These are phyloP conservation scores for Trichonephila inaurata DNA, from an alignment of 1,140 invertebrate species.

Conservation along the genomic window DNA sequence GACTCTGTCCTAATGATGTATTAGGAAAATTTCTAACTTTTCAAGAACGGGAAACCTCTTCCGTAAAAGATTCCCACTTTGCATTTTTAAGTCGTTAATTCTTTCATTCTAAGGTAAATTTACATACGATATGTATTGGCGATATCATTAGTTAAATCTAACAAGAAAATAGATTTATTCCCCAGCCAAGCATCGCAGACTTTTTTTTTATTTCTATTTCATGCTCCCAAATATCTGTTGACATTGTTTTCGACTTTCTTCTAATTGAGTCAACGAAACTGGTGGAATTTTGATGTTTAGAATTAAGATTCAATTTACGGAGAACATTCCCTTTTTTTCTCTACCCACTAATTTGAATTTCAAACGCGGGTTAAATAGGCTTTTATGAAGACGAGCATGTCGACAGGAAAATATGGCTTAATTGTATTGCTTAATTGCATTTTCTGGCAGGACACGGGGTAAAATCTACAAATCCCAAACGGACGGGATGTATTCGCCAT, in stretches of 20 bases:
- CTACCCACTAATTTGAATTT: constrained; percentile 25
- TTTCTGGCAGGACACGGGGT: background rate
- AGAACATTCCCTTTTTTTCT: too few species aligned
- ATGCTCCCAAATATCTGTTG: background rate
- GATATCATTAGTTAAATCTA: background rate
- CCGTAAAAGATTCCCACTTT: too few species aligned
- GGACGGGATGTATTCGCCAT: background rate
- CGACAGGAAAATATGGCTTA: constrained; percentile 42
- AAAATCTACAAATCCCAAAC: background rate
- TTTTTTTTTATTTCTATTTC: background rate
- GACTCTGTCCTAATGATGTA: too few species aligned
- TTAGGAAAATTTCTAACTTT: too few species aligned
- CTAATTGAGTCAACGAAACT: background rate
- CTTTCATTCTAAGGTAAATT: background rate
- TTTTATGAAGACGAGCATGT: background rate
- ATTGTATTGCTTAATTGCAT: constrained; percentile 37
- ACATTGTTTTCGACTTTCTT: background rate
- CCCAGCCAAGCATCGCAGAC: background rate
- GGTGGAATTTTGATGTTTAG: background rate
- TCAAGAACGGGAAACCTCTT: too few species aligned
- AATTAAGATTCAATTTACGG: constrained; percentile 27
- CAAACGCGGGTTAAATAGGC: constrained; percentile 17
- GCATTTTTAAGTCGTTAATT: background rate
- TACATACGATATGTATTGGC: background rate
- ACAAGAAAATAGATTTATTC: background rate